Conservation (phyloP, 1,140 invertebrate genomes). For the Streblospio benedicti region DNA sequence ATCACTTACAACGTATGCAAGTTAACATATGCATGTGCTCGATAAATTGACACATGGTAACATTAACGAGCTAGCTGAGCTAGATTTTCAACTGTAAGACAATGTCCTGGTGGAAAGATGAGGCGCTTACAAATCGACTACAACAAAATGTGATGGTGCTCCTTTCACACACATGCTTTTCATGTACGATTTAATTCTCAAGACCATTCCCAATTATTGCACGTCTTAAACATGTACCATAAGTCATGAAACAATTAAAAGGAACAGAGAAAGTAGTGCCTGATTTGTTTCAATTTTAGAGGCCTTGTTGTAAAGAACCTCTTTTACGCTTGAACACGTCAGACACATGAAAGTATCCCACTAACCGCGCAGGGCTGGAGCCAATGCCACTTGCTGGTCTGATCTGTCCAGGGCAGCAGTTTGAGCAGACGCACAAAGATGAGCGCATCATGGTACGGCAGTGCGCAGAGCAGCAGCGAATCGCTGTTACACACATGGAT, state of each 20-base stretch:
- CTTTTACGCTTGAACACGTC: neutral
- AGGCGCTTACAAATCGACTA: too few species aligned
- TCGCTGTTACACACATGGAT: conserved; percentile 80
- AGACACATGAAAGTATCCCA: neutral
- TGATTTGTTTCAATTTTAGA: neutral
- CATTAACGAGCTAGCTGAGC: too few species aligned
- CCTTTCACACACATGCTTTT: too few species aligned
- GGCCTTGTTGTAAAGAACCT: neutral
- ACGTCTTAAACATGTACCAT: neutral
- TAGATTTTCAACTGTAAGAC: too few species aligned
- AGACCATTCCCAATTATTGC: neutral
- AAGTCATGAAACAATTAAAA: neutral
- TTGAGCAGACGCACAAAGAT: conserved; percentile 77
- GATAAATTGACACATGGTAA: too few species aligned
- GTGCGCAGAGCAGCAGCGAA: conserved; percentile 65
- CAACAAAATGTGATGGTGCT: too few species aligned
- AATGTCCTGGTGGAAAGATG: too few species aligned
- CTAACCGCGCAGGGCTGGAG: conserved; percentile 56
- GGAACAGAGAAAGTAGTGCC: neutral
- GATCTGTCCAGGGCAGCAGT: conserved; percentile 58
- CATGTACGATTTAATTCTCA: too few species aligned
- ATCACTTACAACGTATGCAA: neutral
- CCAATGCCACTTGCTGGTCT: conserved; percentile 65
- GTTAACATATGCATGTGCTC: neutral
- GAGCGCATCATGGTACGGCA: conserved; percentile 85